Percentiles rank a stretch among this genome's conserved stretches.
Evolutionary conservation across 2,888 invertebrate genomes (phyloP).

Genomic region (Zhengitettix transpicula): DNA sequence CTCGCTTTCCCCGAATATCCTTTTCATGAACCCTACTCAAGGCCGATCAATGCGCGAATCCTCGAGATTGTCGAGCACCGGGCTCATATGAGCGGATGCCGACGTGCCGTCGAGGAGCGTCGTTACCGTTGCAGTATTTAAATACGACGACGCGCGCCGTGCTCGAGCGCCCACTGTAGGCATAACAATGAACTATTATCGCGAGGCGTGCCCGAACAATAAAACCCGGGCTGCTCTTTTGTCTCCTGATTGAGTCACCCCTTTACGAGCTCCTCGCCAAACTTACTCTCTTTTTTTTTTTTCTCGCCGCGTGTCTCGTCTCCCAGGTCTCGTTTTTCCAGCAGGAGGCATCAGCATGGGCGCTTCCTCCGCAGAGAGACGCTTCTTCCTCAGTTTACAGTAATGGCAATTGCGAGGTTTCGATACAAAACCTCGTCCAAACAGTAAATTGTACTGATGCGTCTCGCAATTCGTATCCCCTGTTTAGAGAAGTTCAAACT

Average conservation of each 20-base stretch:
- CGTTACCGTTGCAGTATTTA: neutral
- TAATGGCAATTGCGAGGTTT: no score
- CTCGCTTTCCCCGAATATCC: no score
- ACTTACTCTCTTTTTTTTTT: neutral
- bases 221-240: neutral
- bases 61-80: no score
- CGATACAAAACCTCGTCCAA: no score
- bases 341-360: no score
- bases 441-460: no score
- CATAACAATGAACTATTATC: neutral
- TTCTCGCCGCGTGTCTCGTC: neutral
- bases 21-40: no score
- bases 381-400: no score
- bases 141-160: neutral
- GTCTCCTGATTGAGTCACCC: neutral
- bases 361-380: no score
- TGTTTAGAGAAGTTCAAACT: no score
- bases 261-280: neutral
- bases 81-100: neutral
- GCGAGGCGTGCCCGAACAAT: neutral
- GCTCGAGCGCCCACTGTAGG: neutral
- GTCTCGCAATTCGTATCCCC: no score
- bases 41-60: no score
- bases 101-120: neutral
- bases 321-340: neutral